Base-by-base conservation (phyloP, 2,797 vertebrate genomes). In the Leptoclinus maculatus region DNA sequence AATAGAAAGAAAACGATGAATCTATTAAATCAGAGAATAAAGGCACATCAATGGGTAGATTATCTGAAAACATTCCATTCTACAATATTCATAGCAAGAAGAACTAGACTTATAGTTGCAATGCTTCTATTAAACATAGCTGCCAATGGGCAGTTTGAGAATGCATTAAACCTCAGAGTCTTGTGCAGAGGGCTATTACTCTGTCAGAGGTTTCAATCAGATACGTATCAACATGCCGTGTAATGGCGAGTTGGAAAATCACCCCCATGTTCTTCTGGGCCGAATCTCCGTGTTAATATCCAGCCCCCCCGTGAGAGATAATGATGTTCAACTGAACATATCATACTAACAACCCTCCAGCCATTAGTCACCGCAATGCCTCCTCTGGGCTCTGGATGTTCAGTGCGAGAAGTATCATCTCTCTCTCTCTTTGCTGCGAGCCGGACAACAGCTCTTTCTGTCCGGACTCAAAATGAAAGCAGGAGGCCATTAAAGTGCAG, bases 241-340 rank as follows among this genome's bases (percentile, higher is more conserved):
- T 87, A 90, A 93, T 80, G 83, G 69, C 38, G 39, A 81, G 71
- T 87, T 83, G 83, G 78, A 80, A 84, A 88, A 83, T 82, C 21
- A 78, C 63, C 79, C 83, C 74, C 79, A 57, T 65, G 85, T 87
- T 76, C 78, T 76, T 76, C 77, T 29, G 57, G 62, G 71, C 60
- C 32, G 59, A 23, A 83, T 93, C 85, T 92, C 88, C 51, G 79
- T 62, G 59, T 86, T 90, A 92, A 88, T 88, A 90, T 78, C 79
- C 72, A 82, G 45, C 67, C 77, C 65, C 43, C 66, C 82, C 73
- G 72, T 21, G 75, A 84, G 76, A 78, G 63, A 82, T 90, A 85
- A 93, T 93, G 92, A 91, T 82, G 78, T 86, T 92, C 77, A 38
- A 47, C 78, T 90, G 89, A 93, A 91, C 78, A 63, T 76, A 69